Percentiles rank a stretch among this genome's conserved stretches.
Conservation (phyloP, 2,797 vertebrate species). For the Tympanoctomys barrerae region DNA sequence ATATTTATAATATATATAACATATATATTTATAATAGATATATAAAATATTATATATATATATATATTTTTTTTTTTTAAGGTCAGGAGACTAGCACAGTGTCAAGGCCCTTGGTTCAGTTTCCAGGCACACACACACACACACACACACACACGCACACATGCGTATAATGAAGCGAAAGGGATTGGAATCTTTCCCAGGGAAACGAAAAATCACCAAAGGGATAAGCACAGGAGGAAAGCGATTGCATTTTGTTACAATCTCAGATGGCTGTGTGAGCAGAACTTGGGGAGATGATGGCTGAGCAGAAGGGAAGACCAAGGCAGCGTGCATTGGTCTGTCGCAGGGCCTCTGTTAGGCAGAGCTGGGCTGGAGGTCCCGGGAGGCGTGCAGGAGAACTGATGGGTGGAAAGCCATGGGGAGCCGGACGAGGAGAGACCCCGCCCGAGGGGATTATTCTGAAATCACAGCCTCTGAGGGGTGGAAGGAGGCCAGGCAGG, state of each 20-base stretch:
- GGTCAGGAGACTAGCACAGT: neutral
- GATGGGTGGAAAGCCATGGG: neutral
- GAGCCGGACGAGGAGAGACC: neutral
- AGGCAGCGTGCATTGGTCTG: neutral
- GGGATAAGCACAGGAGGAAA: neutral
- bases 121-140: neutral
- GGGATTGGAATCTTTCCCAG: neutral
- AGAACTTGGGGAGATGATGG: neutral
- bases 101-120: neutral
- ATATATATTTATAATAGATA: too few relatives aligned
- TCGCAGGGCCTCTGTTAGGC: neutral
- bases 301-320: neutral
- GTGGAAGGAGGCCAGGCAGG: neutral
- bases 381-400: accelerated
- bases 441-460: neutral
- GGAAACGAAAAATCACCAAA: neutral
- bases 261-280: too few relatives aligned
- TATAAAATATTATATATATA: too few relatives aligned
- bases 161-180: neutral
- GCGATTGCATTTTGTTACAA: neutral
- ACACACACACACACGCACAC: neutral
- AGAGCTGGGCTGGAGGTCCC: neutral
- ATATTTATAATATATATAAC: too few relatives aligned
- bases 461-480: neutral
- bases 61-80: too few relatives aligned